Evolutionary conservation across 2,797 vertebrate species (phyloP).

Genomic region (Gorsachius magnificus): DNA sequence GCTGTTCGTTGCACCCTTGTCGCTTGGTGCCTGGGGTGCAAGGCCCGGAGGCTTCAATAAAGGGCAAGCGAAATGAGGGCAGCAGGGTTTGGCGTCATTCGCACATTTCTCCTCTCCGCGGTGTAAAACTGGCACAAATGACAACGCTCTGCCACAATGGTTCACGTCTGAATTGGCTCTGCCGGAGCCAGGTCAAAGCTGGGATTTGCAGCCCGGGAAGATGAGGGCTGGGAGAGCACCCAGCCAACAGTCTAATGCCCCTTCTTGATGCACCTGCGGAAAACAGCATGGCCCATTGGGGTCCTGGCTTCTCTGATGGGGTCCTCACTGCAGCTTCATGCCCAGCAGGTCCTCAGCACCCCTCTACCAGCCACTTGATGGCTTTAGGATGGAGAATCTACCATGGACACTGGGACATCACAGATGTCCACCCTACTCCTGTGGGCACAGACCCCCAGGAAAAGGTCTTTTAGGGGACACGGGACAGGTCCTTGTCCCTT

Average conservation of each 20-base stretch:
- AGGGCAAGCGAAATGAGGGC: constrained; percentile 41
- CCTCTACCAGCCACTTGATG: neutral
- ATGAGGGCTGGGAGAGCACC: neutral
- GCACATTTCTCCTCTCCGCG: neutral
- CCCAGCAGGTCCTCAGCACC: neutral
- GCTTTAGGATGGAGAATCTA: neutral
- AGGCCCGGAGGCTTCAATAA: neutral
- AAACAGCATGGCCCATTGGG: accelerated
- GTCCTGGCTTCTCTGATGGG: neutral
- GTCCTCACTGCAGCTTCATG: neutral
- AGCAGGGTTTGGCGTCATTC: constrained; percentile 45
- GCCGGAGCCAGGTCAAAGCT: constrained; percentile 22
- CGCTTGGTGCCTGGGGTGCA: accelerated
- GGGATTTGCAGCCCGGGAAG: neutral
- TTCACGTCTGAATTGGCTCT: neutral
- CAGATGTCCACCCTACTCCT: neutral
- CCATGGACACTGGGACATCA: neutral
- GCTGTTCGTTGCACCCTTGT: accelerated
- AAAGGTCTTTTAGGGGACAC: neutral
- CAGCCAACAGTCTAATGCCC: neutral
- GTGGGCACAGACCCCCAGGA: neutral
- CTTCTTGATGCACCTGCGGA: accelerated
- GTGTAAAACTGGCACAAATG: constrained; percentile 32
- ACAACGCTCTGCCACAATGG: constrained; percentile 11
- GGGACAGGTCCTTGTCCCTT: neutral